Evolutionary conservation across 2,797 vertebrate species (phyloP).

Genomic region (Pseudochirops cupreus): DNA sequence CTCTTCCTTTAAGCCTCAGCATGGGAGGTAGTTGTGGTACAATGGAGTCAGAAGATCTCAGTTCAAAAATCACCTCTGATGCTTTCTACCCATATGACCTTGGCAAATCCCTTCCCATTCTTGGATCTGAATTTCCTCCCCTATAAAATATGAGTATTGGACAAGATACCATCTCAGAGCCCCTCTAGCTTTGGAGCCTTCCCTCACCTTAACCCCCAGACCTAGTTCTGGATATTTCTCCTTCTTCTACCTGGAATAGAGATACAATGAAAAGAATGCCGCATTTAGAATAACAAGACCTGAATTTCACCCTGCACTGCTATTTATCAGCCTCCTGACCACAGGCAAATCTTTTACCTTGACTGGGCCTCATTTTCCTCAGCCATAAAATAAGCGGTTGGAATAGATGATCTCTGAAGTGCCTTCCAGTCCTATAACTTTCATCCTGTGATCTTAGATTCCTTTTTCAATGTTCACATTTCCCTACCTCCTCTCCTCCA

Average conservation of each 20-base stretch:
- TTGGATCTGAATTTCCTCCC: background rate
- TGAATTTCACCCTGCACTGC: background rate
- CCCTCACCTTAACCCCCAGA: background rate
- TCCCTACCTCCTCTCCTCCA: background rate
- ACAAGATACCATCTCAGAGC: background rate
- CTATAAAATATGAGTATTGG: background rate
- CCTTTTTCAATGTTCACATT: background rate
- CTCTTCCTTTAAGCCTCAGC: background rate
- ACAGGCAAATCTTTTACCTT: background rate
- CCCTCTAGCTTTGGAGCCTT: background rate
- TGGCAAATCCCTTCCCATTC: background rate
- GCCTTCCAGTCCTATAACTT: background rate
- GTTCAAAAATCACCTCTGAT: background rate
- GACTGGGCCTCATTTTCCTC: background rate
- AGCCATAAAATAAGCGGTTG: background rate
- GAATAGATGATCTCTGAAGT: background rate
- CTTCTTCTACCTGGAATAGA: background rate
- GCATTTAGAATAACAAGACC: background rate
- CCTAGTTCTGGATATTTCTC: background rate
- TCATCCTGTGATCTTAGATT: background rate
- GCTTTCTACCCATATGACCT: background rate
- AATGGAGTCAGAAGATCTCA: background rate
- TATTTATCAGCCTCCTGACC: background rate
- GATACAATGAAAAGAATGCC: background rate
- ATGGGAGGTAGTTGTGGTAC: background rate